Evolutionary conservation across 2,113 vertebrate genomes (phyloP), one percentile per base, ranked within the genome.

Genomic region (Proterorhinus semilunaris): DNA sequence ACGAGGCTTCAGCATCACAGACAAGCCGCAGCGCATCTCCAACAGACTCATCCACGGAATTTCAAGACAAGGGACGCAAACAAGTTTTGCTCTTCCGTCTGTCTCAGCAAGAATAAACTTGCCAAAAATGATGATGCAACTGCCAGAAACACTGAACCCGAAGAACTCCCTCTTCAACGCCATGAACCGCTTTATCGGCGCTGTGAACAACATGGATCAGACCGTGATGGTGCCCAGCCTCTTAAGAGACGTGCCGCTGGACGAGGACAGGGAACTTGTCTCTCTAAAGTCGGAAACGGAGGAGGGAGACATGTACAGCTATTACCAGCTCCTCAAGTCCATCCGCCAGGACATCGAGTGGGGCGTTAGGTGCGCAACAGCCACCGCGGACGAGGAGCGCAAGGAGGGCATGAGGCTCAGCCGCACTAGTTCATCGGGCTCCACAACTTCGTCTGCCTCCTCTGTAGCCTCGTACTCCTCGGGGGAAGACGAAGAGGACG

Each of bases 151-250:
- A 48, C 91, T 93, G 85, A 94, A 90, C 71, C 95, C 96, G 91
- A 99, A 96, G 83, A 96, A 98, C 88, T 96, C 95, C 49, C 94
- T 98, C 61, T 96, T 98, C 80, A 96, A 95, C 79, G 95, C 96
- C 88, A 98, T 98, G 97, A 96, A 98, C 89, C 93, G 96, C 74
- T 98, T 99, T 86, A 93, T 98, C 65, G 94, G 96, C 64, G 97
- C 97, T 0, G 97, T 99, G 46, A 98, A 97, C 90, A 96, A 98
- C 92, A 99, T 99, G 97, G 97, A 99, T 89, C 94, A 98, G 93
- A 99, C 96, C 7, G 91, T 98, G 78, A 96, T 98, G 97, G 92
- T 99, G 82, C 97, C 97, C 67, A 99, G 95, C 82, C 81, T 98
- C 86, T 92, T 99, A 83, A 93, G 96, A 75, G 97, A 99, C 76